Conservation (phyloP, 2,113 vertebrate genomes). For the Scomber japonicus region DNA sequence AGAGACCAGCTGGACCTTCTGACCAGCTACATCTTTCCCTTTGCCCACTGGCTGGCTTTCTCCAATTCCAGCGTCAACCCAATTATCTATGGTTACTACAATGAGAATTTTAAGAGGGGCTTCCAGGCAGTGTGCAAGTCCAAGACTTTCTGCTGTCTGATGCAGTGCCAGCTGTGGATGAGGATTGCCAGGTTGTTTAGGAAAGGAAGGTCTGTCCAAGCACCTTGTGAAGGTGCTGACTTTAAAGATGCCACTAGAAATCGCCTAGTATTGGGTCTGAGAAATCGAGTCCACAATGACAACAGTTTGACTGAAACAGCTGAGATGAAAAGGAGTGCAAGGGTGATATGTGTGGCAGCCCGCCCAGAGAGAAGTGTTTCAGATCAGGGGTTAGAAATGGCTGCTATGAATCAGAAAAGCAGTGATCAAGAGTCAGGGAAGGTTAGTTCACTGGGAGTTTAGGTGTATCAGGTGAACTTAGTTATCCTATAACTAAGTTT, state of each 20-base stretch:
- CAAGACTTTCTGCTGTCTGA: conserved; percentile 53
- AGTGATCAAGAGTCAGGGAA: conserved; percentile 53
- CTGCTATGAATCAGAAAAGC: conserved; percentile 47
- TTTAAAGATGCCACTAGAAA: conserved; percentile 45
- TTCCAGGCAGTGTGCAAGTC: conserved; percentile 82
- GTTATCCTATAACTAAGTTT: conserved; percentile 48
- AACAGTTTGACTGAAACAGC: conserved; percentile 55
- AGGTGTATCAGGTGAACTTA: conserved; percentile 72
- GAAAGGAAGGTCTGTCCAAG: conserved; percentile 30
- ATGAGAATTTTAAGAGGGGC: conserved; percentile 87
- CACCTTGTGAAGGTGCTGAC: neutral
- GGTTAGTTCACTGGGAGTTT: conserved; percentile 60
- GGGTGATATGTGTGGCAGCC: conserved; percentile 43
- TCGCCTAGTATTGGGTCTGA: conserved; percentile 60
- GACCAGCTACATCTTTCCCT: conserved; percentile 86
- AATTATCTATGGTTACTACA: conserved; percentile 89
- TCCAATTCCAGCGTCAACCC: conserved; percentile 88
- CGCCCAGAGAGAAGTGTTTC: conserved; percentile 43
- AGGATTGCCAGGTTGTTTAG: conserved; percentile 42
- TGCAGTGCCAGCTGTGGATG: conserved; percentile 22
- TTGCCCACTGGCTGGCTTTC: conserved; percentile 89
- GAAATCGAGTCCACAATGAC: conserved; percentile 81
- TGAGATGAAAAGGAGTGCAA: conserved; percentile 45
- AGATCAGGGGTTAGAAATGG: conserved; percentile 54
- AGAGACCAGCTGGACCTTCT: conserved; percentile 81